These are phyloP conservation scores for Heliconius aoede DNA, from an alignment of 2,888 invertebrate genomes.

Conservation along the genomic window DNA sequence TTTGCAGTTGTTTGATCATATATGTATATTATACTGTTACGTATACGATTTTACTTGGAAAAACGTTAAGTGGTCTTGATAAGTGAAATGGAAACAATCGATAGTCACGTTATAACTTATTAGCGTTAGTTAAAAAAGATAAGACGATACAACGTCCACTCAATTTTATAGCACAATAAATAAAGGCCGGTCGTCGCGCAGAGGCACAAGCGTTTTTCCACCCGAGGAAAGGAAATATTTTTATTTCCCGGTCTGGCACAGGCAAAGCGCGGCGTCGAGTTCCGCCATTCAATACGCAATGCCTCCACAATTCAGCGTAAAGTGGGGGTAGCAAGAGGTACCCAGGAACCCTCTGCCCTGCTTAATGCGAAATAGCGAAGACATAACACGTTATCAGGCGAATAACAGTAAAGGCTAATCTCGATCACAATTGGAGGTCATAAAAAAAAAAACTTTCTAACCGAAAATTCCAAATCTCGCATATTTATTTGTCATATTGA, in stretches of 20 bases:
- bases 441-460: slow-evolving; percentile 64
- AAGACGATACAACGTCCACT: slow-evolving; percentile 71
- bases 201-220: too few relatives aligned
- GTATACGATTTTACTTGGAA: slow-evolving; percentile 21
- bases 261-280: too few relatives aligned
- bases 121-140: slow-evolving; percentile 58
- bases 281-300: too few relatives aligned
- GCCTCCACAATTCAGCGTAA: too few relatives aligned
- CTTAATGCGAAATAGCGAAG: slow-evolving; percentile 58
- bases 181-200: slow-evolving; percentile 9
- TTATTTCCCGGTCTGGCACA: too few relatives aligned
- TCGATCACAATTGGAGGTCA: slow-evolving; percentile 37
- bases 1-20: background rate
- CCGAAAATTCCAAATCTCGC: slow-evolving; percentile 62
- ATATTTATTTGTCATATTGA: slow-evolving; percentile 34
- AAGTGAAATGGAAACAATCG: slow-evolving; percentile 51
- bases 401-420: slow-evolving; percentile 61
- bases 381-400: slow-evolving; percentile 70
- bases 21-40: slow-evolving; percentile 1
- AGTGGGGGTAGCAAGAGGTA: too few relatives aligned
- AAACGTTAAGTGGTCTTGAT: slow-evolving; percentile 40
- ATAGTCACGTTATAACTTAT: slow-evolving; percentile 47
- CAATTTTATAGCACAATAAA: slow-evolving; percentile 61
- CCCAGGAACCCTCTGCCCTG: too few relatives aligned
- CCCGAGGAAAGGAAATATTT: too few relatives aligned